Base-by-base conservation (phyloP, 2,888 invertebrate species). In the Nesidiocoris tenuis region DNA sequence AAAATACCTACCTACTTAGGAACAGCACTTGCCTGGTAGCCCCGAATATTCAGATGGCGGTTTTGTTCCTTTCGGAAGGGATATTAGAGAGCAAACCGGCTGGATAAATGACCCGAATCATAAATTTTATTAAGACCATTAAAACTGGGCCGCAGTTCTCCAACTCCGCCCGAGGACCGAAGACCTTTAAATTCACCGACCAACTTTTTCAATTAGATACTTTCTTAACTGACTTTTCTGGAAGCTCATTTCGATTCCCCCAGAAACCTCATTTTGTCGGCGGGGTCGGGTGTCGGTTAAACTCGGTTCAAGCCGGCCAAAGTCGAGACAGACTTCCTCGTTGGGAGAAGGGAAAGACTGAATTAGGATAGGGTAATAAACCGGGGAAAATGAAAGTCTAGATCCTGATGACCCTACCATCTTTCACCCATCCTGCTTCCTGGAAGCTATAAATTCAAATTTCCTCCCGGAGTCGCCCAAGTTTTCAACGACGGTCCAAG, bases 181-280 rank as follows among this genome's bases (percentile, higher is more conserved):
- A 17, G 54, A 67, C 67, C 67, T 67, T 67, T 67, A 67, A 67
- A 67, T 56, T 55, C 67, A 55, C 55, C 19, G 55, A 55, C 55
- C 67, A 67, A 67, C 67, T 67, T 67, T 67, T 67, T 67, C 67
- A 67, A 67, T 67, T 67, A 67, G 67, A 67, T 67, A 67, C 67
- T 67, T 67, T 56, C 67, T 67, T 67, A 67, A 67, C 67, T 67
- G 67, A 67, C 67, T 67, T 67, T 67, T 67, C 54, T 67, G 22
- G 39, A 55, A 67, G 67, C 67, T 67, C 67, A 67, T 67, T 67
- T 67, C 67, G 67, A 67, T 67, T 67, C 67, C 67, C n/a, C 67
- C 54, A 19, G 67, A 56, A 56, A 67, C 67, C 67, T 67, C 67
- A 67, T 67, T 67, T 67, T 22, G 56, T 22, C 22, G 67, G 55